Base-by-base conservation (phyloP, 1,140 invertebrate genomes). In the Drosophila jambulina region DNA sequence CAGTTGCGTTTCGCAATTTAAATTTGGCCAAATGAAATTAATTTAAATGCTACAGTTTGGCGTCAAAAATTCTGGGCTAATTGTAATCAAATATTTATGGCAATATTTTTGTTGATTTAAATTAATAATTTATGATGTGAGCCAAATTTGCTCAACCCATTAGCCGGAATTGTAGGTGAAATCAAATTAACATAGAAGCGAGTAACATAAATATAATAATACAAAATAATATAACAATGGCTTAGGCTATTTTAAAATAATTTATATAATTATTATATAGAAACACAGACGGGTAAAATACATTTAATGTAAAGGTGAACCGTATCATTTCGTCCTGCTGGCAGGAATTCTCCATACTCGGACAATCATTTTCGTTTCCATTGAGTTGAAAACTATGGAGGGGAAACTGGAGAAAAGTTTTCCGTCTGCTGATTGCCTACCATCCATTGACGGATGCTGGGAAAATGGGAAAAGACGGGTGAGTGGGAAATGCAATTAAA, bases 11-110 rank as follows among this genome's bases (percentile, higher is more conserved):
- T 75, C 25, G 51, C 58, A 76, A 79, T 79, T 80, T 59, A 45
- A 59, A 53, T 78, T 74, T 59, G 56, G 64, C 48, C 43, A 74
- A 90, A 88, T 81, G 29, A 79, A 84, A 81, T 88, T 74, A 90
- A 80, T 70, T 64, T 51, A 60, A 64, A 71, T 62, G 64, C 19
- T 46, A 48, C 40, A 42, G 48, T 51, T 46, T 62, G 21, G 34
- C 25, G 15, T 27, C 19, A 42, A 48, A 56, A 49, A 38, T 8
- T 23, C 71, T 34, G 9, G 34, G 32, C 36, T 75, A 70, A 80
- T 51, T 46, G 54, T 40, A 64, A 27, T 84, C 34, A 60, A 69
- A 70, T 54, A 72, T 74, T 69, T 68, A 78, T 77, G 29, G 29
- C 21, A 27, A 54, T 29, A 69, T 49, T 69, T 78, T 70, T 61